Evolutionary conservation across 2,888 invertebrate genomes (phyloP).

Genomic region (Athalia cordata): DNA sequence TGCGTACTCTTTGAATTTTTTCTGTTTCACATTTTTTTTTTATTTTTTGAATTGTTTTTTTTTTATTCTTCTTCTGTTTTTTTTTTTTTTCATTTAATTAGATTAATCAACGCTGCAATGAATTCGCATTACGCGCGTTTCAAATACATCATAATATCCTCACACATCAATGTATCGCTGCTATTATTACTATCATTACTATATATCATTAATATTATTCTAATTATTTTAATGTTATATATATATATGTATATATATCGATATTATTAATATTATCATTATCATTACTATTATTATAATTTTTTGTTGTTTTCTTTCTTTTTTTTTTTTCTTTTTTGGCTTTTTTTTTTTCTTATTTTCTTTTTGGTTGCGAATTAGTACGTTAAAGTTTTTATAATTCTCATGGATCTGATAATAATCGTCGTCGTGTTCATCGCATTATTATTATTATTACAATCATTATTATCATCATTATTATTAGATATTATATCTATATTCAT

Average conservation of each 20-base stretch:
- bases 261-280: conserved; percentile 4
- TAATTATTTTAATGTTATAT: neutral
- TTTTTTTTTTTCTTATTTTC: neutral
- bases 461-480: neutral
- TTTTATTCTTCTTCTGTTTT: neutral
- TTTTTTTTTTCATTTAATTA: conserved; percentile 43
- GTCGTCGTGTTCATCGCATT: neutral
- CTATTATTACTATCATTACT: too few relatives aligned
- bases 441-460: neutral
- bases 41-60: neutral
- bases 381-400: neutral
- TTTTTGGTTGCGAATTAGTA: neutral
- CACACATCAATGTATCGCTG: too few relatives aligned
- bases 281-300: conserved; percentile 18
- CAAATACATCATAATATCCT: too few relatives aligned
- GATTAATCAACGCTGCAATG: conserved; percentile 28
- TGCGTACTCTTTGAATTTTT: neutral
- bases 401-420: neutral
- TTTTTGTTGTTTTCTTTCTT: neutral
- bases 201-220: too few relatives aligned
- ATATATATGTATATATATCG: neutral
- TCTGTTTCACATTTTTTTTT: neutral
- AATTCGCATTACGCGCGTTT: too few relatives aligned
- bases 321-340: neutral
- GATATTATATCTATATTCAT: neutral